Percentiles rank a stretch among this genome's conserved stretches.
These are phyloP conservation scores for Agelas oroides DNA, from an alignment of 37 sponge, comb jelly and placozoan genomes.

Conservation along the genomic window DNA sequence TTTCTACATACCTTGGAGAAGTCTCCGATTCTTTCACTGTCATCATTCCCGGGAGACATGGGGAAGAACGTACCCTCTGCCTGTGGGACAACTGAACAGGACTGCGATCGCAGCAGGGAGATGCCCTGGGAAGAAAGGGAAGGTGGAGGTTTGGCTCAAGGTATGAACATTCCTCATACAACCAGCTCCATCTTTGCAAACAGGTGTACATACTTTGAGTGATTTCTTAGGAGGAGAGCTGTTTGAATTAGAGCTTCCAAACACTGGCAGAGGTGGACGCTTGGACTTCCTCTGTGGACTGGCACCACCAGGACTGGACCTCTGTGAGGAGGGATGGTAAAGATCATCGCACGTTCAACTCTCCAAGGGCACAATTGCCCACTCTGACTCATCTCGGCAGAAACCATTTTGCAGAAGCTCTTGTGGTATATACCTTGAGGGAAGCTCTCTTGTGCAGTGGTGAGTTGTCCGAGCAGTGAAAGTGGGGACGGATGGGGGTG, in stretches of 20 bases:
- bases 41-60: constrained; percentile 36
- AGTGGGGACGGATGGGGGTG: not conserved
- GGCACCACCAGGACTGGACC: constrained; percentile 29
- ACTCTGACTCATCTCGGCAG: not conserved
- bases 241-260: constrained; percentile 31
- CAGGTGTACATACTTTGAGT: constrained; percentile 18
- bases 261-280: constrained; percentile 53
- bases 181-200: no score
- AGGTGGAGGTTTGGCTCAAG: no score
- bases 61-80: not conserved
- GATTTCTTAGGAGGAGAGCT: constrained; percentile 1
- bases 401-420: no score
- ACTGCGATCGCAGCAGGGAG: constrained; percentile 49
- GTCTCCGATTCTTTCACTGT: constrained; percentile 58
- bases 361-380: not conserved
- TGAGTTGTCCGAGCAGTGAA: not conserved
- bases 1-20: constrained; percentile 64
- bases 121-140: constrained; percentile 15
- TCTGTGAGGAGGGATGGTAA: constrained; percentile 8
- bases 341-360: not conserved
- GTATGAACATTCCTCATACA: no score
- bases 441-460: not conserved
- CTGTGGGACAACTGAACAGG: not conserved
- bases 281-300: not conserved
- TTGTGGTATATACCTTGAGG: not conserved